phyloP scores from a whole-genome alignment of 2,888 invertebrate species.

The Seira musarum region DNA sequence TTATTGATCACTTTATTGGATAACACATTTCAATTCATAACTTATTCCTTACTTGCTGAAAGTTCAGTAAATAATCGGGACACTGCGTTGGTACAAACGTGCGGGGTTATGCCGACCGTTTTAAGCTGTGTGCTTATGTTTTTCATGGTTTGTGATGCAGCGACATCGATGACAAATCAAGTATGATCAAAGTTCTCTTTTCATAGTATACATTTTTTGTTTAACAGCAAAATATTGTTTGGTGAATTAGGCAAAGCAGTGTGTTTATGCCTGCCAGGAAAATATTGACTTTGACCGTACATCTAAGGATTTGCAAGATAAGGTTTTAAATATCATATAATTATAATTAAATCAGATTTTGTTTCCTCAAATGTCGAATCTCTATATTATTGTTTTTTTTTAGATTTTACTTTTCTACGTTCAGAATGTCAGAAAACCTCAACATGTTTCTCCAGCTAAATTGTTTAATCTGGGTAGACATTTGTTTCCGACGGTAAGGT shows the following conservation, averaged over 20 bases:
- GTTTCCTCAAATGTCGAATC: too few relatives aligned
- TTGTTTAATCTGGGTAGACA: slow-evolving; percentile 24
- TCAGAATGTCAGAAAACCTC: slow-evolving; percentile 11
- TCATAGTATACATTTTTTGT: too few relatives aligned
- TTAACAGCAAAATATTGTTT: too few relatives aligned
- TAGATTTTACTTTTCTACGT: slow-evolving; percentile 28
- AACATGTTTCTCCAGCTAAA: slow-evolving; percentile 15
- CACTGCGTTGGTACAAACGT: too few relatives aligned
- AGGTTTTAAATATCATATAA: too few relatives aligned
- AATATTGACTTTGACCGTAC: slow-evolving; percentile 6
- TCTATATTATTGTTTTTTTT: not conserved
- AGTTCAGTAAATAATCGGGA: too few relatives aligned
- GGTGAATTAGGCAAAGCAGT: slow-evolving; percentile 28
- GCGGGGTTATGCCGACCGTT: too few relatives aligned
- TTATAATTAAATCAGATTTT: too few relatives aligned
- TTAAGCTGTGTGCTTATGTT: slow-evolving; percentile 12
- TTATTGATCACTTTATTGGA: too few relatives aligned
- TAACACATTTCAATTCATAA: too few relatives aligned
- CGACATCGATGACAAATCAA: slow-evolving; percentile 30
- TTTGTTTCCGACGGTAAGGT: slow-evolving; percentile 25
- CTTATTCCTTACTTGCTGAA: too few relatives aligned
- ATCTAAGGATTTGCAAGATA: slow-evolving; percentile 2
- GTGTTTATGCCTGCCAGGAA: slow-evolving; percentile 19
- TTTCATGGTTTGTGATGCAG: slow-evolving; percentile 33
- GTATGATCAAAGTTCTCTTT: too few relatives aligned